Evolutionary conservation across 2,888 invertebrate genomes (phyloP), one percentile per base, ranked within the genome.

Genomic region (Blera fallax): DNA sequence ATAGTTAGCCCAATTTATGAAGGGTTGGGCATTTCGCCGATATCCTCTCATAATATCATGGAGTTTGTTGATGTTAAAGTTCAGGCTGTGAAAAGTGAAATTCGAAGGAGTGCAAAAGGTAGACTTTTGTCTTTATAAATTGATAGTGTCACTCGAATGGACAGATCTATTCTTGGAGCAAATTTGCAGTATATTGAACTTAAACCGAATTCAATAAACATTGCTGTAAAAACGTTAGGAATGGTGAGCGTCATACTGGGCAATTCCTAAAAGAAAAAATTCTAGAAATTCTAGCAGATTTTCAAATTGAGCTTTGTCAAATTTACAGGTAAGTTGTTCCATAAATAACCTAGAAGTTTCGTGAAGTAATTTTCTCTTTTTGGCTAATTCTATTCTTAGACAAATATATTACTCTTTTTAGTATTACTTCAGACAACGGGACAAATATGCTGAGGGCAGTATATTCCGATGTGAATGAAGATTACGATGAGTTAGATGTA

Each of bases 111-210:
- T 37, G 24, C 14, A 37, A 24, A 52, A 24, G 65, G 50, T 14
- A 67, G 65, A 27, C n/a, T 67, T 67, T 34, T 67, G 10, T 52
- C 52, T 21, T 32, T 65, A 5, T 43, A 60, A 60, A 60, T 60
- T 18, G 40, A 40, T 40, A 34, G 56, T 37, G 37, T 48, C 18
- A 64, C 64, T 18, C 10, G 65, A 50, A 50, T 50, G 24, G 50
- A 14, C 50, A 50, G 34, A 48, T 64, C 64, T 43, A 43, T 43
- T 14, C 11, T 60, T 21, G 24, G 60, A 3, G 60, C 43, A 3
- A 62, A 62, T 62, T 43, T 62, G 16, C 60, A 27, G 43, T 62
- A 27, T 43, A 62, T 62, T 43, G 60, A n/a, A 27, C 21, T 60
- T 27, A 62, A 40, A 3, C 1, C 21, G 24, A 18, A 62, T 62